These are phyloP conservation scores for Haemorhous mexicanus DNA, from an alignment of 2,113 vertebrate genomes.

Conservation along the genomic window DNA sequence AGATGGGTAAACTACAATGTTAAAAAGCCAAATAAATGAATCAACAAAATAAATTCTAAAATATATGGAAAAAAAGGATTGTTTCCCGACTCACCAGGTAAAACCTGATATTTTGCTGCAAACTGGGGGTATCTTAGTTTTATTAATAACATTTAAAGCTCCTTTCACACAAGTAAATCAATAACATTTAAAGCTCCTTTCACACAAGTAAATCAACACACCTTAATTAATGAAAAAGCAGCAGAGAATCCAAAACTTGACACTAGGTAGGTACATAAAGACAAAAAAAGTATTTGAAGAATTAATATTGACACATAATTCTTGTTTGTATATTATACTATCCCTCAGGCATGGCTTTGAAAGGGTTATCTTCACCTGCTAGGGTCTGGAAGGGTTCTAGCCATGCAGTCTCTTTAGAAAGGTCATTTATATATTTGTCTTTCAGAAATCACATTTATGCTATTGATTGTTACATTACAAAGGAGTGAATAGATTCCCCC, in stretches of 20 bases:
- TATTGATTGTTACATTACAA: conserved; percentile 30
- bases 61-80: not conserved
- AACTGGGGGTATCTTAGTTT: not conserved
- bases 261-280: not conserved
- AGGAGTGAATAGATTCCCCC: not conserved
- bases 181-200: not conserved
- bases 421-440: conserved; percentile 42
- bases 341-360: not conserved
- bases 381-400: not conserved
- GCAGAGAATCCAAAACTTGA: not conserved
- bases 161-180: not conserved
- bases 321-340: not conserved
- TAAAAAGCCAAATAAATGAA: not conserved
- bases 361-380: conserved; percentile 6
- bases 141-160: not conserved
- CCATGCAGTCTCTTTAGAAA: not conserved
- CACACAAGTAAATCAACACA: not conserved
- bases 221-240: not conserved
- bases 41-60: not conserved
- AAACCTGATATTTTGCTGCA: not conserved
- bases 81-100: not conserved
- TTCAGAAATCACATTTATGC: conserved; percentile 35
- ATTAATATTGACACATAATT: not conserved
- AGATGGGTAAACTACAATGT: not conserved
- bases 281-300: not conserved